Base-by-base conservation (phyloP, 2,797 vertebrate species). In the Gymnoscopelus microlampas region DNA sequence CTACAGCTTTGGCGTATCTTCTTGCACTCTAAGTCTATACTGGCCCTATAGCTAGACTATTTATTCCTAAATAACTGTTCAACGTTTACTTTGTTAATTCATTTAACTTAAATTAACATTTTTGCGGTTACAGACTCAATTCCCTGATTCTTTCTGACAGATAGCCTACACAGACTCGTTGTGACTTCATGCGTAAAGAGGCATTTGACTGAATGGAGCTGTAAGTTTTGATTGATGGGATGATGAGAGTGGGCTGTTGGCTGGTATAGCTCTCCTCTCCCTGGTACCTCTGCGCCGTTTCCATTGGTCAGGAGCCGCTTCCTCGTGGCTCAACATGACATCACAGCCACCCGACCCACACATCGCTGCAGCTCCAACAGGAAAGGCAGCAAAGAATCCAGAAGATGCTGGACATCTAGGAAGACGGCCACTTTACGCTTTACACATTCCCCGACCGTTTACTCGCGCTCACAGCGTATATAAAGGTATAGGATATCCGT, bases 321-420 rank as follows among this genome's bases (percentile, higher is more conserved):
- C 82, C 77, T 78, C 61, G 69, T 66, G 84, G 78, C 78, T 85
- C 79, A 3, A 29, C 66, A 78, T 93, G 92, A 94, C 92, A 91
- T 93, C 91, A 94, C 87, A 85, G 86, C 86, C 89, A 92, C 75
- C 87, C 83, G 89, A 92, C 64, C 77, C 80, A 65, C 79, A 32
- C 67, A 63, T 66, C 48, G 61, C 76, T 81, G 73, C 64, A 56
- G 50, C 64, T 67, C 24, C 51, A 70, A 68, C 59, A 10, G 78
- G 85, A 78, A 88, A 87, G 84, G 83, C 82, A 73, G 66, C 85
- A 32, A 71, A 81, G 85, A 82, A 81, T 63, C 73, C 88, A 89
- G 86, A 89, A 78, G 90, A 90, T 89, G 91, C 86, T 85, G 89
- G 89, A 88, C 87, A 85, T 48, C 81, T 80, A 78, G 24, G 71